phyloP scores from a whole-genome alignment of 1,140 invertebrate genomes.

The Zelostemma sp. region DNA sequence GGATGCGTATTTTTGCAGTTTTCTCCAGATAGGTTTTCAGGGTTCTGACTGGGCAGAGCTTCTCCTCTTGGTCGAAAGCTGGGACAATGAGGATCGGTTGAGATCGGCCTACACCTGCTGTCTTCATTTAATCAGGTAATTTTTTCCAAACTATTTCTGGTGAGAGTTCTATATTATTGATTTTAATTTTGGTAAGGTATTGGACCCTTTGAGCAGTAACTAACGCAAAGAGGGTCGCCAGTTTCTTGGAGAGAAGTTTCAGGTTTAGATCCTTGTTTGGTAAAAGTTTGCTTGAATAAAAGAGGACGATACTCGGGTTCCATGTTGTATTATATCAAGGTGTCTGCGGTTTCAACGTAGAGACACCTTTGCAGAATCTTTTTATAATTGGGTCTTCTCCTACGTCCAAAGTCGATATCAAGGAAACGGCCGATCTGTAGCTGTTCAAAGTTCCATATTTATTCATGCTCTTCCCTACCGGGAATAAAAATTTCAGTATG shows the following conservation, averaged over 20 bases:
- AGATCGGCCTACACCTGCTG: neutral
- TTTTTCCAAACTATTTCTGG: neutral
- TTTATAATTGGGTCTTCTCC: slow-evolving; percentile 8
- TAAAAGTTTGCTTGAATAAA: neutral
- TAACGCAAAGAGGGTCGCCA: slow-evolving; percentile 1
- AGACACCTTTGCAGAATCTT: slow-evolving; percentile 22
- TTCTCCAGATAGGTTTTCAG: slow-evolving; percentile 3
- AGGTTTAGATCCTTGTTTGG: neutral
- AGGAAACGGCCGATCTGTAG: slow-evolving; percentile 10
- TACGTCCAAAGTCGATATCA: slow-evolving; percentile 12
- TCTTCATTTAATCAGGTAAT: slow-evolving; percentile 12
- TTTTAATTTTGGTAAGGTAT: slow-evolving; percentile 2
- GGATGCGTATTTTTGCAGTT: neutral
- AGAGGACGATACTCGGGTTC: slow-evolving; percentile 12
- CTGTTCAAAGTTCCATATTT: slow-evolving; percentile 19
- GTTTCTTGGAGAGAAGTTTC: slow-evolving; percentile 1
- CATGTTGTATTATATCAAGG: slow-evolving; percentile 16
- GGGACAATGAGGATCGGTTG: slow-evolving; percentile 11
- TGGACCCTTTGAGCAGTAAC: slow-evolving; percentile 9
- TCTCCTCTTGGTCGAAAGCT: neutral
- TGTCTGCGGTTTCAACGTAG: slow-evolving; percentile 19
- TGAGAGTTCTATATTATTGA: slow-evolving; percentile 8
- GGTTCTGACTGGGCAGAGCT: neutral
- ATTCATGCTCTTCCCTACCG: neutral
- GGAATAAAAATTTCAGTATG: slow-evolving; percentile 10